Evolutionary conservation across 2,113 vertebrate species (phyloP).

Genomic region (Protobothrops flavoviridis): DNA sequence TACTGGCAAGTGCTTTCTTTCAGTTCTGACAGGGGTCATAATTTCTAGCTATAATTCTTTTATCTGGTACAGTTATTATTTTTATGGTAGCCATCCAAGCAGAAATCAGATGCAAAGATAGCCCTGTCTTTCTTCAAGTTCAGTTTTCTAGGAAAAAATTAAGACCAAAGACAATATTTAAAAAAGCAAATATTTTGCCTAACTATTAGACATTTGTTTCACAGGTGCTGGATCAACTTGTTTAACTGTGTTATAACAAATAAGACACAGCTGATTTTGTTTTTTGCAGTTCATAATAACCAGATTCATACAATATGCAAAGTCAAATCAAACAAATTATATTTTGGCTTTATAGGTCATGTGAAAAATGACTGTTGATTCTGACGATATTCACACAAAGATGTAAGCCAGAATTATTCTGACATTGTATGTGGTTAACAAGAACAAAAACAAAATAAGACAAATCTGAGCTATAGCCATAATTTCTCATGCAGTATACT

Average conservation of each 20-base stretch:
- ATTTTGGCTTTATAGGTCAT: not conserved
- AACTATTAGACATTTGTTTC: not conserved
- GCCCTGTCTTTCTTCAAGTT: not conserved
- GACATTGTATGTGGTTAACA: not conserved
- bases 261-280: not conserved
- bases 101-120: not conserved
- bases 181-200: not conserved
- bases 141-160: not conserved
- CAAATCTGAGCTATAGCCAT: not conserved
- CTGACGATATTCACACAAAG: not conserved
- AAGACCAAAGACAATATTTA: not conserved
- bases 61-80: not conserved
- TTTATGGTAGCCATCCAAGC: not conserved
- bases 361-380: not conserved
- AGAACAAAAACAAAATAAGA: not conserved
- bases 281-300: not conserved
- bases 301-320: not conserved
- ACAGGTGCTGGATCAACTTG: not conserved
- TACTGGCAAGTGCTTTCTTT: not conserved
- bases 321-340: not conserved
- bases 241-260: not conserved
- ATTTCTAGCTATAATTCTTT: not conserved
- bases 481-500: not conserved
- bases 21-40: not conserved
- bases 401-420: not conserved